Base-by-base conservation (phyloP, 2,113 vertebrate species). In the Otus sunia region DNA sequence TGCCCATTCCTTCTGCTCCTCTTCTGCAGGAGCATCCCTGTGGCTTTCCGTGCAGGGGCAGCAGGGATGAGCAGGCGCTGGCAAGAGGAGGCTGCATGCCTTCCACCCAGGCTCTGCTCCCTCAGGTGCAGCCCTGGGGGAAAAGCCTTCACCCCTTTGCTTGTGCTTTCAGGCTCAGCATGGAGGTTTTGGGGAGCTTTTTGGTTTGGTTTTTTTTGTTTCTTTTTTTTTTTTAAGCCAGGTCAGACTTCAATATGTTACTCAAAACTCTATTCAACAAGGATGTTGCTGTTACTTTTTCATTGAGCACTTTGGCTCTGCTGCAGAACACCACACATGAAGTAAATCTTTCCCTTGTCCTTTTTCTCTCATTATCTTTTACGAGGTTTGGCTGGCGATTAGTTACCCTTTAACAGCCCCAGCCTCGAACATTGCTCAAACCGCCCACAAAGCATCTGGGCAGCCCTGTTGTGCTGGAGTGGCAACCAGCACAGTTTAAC, bases 361-460 rank as follows among this genome's bases (percentile, higher is more conserved):
- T 45, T 72, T 12, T 59, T 56, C 37, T 79, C 25, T 85, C 86
- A 43, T 90, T 69, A 74, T 53, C 14, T 16, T 78, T 88, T 19
- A 41, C 72, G n/a, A 75, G 74, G 74, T 52, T 29, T 47, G 86
- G 16, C 50, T 2, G 37, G 30, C 5, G 10, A 6, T 20, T 78
- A 19, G 97, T 96, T 97, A 97, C 75, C 88, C 78, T 95, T 97
- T 96, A 97, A 97, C 95, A 94, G 74, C 63, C 59, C 62, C 72
- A 34, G 82, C 68, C 73, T 75, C 22, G 43, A 82, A 36, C 81
- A 9, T 37, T 86, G 91, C 74, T 86, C 90, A 66, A 75, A 50
- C 53, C 0, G 0, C 86, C 23, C 0, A 0, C 10, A 5, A 50
- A 23, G 56, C 75, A 53, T 52, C 73, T 73, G 75, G 27, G 79